These are phyloP conservation scores for Pelusios castaneus DNA, from an alignment of 2,113 vertebrate species.

Conservation along the genomic window DNA sequence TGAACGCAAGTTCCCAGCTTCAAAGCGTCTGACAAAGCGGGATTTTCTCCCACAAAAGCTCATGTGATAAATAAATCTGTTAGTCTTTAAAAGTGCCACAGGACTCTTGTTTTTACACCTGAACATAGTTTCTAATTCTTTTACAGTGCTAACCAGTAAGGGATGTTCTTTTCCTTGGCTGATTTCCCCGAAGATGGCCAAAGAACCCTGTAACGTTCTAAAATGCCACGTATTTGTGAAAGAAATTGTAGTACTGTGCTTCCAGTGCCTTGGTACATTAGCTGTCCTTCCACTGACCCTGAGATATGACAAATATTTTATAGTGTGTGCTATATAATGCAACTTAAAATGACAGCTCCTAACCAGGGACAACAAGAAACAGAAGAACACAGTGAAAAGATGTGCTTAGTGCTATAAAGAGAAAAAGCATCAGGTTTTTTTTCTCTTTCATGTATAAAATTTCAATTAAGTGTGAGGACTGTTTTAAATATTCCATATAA, in stretches of 20 bases:
- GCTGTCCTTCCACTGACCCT: constrained; percentile 40
- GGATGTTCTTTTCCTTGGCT: neutral
- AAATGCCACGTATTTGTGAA: neutral
- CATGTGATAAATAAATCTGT: too few relatives aligned
- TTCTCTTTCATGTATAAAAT: neutral
- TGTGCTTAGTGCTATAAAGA: neutral
- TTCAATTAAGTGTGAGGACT: neutral
- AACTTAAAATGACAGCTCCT: constrained; percentile 14
- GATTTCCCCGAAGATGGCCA: neutral
- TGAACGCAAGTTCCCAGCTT: too few relatives aligned
- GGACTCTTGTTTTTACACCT: too few relatives aligned
- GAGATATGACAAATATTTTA: constrained; percentile 53
- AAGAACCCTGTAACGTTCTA: neutral
- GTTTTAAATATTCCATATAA: neutral
- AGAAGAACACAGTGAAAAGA: neutral
- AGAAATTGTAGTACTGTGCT: neutral
- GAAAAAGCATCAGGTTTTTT: neutral
- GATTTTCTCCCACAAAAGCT: too few relatives aligned
- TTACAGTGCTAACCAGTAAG: neutral
- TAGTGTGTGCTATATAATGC: neutral
- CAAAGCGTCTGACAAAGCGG: too few relatives aligned
- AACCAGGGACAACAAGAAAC: neutral
- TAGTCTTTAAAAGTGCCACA: too few relatives aligned
- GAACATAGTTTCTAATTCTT: neutral
- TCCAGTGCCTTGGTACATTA: neutral